These are phyloP conservation scores for Puntigrus tetrazona DNA, from an alignment of 2,113 vertebrate species.

Conservation along the genomic window DNA sequence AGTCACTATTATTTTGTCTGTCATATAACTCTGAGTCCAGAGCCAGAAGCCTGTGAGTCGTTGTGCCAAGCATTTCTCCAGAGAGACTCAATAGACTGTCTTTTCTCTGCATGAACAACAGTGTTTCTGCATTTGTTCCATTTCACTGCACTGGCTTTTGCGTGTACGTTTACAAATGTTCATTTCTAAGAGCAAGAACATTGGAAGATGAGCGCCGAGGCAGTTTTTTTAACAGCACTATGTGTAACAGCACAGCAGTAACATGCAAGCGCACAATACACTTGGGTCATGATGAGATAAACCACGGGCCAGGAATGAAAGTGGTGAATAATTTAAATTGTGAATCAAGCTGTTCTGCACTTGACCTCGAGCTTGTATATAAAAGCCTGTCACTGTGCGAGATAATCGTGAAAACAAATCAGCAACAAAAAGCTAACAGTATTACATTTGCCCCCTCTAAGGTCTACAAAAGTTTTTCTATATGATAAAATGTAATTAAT, in stretches of 20 bases:
- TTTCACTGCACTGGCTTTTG: not conserved
- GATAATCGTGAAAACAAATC: not conserved
- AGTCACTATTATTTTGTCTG: slow-evolving; percentile 14
- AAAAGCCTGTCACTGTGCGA: not conserved
- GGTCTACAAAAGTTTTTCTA: not conserved
- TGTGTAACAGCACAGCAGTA: not conserved
- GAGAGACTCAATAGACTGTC: not conserved
- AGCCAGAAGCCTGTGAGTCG: slow-evolving; percentile 17
- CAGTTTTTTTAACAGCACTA: not conserved
- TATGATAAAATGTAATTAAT: not conserved
- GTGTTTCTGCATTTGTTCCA: not conserved
- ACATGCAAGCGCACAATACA: not conserved
- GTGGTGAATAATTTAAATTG: not conserved
- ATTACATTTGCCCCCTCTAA: not conserved
- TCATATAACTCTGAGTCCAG: not conserved
- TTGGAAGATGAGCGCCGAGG: not conserved
- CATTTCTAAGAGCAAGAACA: not conserved
- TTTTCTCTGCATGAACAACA: slow-evolving; percentile 23
- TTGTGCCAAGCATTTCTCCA: not conserved
- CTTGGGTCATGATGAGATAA: not conserved
- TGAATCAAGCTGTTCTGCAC: not conserved
- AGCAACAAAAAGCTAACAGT: not conserved
- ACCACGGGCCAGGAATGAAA: not conserved
- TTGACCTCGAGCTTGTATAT: not conserved
- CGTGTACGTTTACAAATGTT: not conserved